Base-by-base conservation (phyloP, 1,140 invertebrate species). In the Sitobion miscanthi region DNA sequence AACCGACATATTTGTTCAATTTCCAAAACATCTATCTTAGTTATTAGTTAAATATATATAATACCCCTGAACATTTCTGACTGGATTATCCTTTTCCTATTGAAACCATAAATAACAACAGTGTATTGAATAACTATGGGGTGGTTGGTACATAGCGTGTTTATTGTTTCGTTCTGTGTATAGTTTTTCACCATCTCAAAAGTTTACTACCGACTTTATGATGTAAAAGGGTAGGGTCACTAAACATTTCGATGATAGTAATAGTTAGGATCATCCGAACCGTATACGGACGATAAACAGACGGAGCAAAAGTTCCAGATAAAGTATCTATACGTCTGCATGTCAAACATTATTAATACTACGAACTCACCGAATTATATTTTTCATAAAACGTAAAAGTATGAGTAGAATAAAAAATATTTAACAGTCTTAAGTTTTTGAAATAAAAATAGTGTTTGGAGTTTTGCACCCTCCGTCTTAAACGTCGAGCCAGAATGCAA, bases 141-240 rank as follows among this genome's bases (percentile, higher is more conserved):
- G 21, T 30, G n/a, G 87, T 54, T 1, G 30, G 8, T 35, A 52
- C 9, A 47, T n/a, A 69, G 62, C 23, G n/a, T 89, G 87, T 89
- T 89, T 52, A 87, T 87, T 87, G 86, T 87, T 38, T 54, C 49
- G 1, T 54, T 47, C 52, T 38, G 35, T 38, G 35, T 57, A 35
- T 89, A 57, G 88, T 89, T 54, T 89, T 89, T 89, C 88, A 54
- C n/a, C 49, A 49, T 25, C 52, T 89, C 49, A 89, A 89, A 89
- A 89, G 49, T 89, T 89, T 89, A 21, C 38, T 23, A 54, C 49
- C 21, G 88, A 57, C 49, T 57, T 89, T 57, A 57, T 54, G n/a
- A 54, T 54, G 49, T 54, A 54, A 89, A 87, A 49, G 86, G 86
- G 86, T 49, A 89, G 21, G 30, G 86, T 88, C 49, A 38, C n/a